Conservation (phyloP, 2,113 vertebrate genomes). For the Delphinus delphis region DNA sequence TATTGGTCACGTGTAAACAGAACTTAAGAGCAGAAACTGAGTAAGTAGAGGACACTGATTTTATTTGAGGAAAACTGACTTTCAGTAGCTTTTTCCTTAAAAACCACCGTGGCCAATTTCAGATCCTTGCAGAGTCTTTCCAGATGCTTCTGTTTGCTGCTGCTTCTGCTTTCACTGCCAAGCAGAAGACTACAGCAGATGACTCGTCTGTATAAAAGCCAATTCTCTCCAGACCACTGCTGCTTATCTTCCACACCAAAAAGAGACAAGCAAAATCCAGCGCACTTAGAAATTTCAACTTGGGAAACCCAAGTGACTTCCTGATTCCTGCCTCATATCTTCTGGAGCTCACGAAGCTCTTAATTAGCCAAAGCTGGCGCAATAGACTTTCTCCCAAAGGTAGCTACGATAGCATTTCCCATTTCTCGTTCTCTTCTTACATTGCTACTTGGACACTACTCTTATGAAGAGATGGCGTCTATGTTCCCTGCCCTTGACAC, state of each 20-base stretch:
- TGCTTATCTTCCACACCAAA: constrained; percentile 27
- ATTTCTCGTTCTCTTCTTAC: not conserved
- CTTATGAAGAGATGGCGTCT: not conserved
- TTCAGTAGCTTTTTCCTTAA: constrained; percentile 18
- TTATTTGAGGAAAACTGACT: not conserved
- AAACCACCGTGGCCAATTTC: constrained; percentile 24
- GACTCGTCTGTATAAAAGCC: not conserved
- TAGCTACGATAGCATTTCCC: not conserved
- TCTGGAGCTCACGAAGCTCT: not conserved
- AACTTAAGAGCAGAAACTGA: not conserved
- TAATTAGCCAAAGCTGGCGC: not conserved
- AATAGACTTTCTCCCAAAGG: not conserved
- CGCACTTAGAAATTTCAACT: not conserved
- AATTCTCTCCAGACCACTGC: not conserved
- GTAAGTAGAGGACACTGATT: not conserved
- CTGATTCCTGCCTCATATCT: not conserved
- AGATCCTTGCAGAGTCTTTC: constrained; percentile 16
- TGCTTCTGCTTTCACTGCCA: not conserved
- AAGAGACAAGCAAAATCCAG: not conserved
- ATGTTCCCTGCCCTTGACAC: not conserved
- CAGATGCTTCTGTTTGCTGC: constrained; percentile 51
- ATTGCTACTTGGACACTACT: not conserved
- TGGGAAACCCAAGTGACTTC: not conserved
- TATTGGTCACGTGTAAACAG: not conserved
- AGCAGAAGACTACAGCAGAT: not conserved